Evolutionary conservation across 1,140 invertebrate genomes (phyloP), one percentile per base, ranked within the genome.

Genomic region (Drosophila pseudoobscura): DNA sequence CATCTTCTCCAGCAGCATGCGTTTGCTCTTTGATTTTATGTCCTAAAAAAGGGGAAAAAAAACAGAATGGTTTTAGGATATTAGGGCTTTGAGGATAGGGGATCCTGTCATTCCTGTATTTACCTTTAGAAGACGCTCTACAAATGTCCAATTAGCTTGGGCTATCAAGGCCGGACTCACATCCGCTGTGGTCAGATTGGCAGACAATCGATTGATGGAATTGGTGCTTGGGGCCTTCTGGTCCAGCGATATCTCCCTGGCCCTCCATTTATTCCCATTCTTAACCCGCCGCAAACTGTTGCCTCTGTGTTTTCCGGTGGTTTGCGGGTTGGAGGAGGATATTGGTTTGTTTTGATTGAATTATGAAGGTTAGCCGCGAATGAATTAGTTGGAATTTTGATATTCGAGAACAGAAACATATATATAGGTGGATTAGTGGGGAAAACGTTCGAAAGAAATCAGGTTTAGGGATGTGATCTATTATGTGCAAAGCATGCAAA

Each of bases 71-170:
- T 20, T 13, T n/a, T 43, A 39, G 4, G 20, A 2, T 20, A 20
- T 20, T 20, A 20, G 20, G 20, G 20, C 20, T 20, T 20, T 20
- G 2, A 2, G 20, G 20, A 20, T 20, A 20, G 2, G 20, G 2
- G 20, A 20, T 20, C 20, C 20, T 20, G 20, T 20, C 20, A 20
- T 6, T 3, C 0, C 39, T 13, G 7, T 3, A 20, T 15, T 54
- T 93, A 98, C 97, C 94, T 98, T 98, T 13, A 99, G 93, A 69
- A 99, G 93, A 88, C 98, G 98, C 90, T 99, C 97, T 17, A 99
- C 98, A 93, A 99, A 99, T 44, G 97, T 97, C 96, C 97, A 98
- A 92, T 99, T 99, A 13, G 97, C 97, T 92, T 99, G 97, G n/a
- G 97, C 97, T 77, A 98, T 96, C n/a, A 96, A 92, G 5, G 96